These are phyloP conservation scores for Cerceris ruficornis DNA, from an alignment of 2,888 invertebrate species.

Conservation along the genomic window DNA sequence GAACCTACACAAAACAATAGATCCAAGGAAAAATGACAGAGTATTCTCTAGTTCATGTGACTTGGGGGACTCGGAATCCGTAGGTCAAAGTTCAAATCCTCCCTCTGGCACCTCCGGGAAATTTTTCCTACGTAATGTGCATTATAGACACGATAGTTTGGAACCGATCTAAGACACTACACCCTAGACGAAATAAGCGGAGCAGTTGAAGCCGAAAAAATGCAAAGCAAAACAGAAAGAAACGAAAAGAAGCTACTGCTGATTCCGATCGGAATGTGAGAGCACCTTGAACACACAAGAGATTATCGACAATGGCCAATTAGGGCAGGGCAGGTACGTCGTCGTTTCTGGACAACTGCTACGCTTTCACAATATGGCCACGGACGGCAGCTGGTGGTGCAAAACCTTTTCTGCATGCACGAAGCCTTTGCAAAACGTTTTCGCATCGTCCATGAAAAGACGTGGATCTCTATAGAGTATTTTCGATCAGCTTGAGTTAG, in stretches of 20 bases:
- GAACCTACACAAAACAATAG: too few relatives aligned
- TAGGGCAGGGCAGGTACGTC: conserved; percentile 53
- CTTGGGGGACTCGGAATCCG: too few relatives aligned
- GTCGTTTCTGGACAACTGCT: conserved; percentile 54
- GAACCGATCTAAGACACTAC: too few relatives aligned
- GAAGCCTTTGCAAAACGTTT: conserved; percentile 24
- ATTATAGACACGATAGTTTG: too few relatives aligned
- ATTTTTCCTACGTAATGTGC: too few relatives aligned
- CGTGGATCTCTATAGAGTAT: conserved; percentile 31
- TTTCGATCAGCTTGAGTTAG: conserved; percentile 41
- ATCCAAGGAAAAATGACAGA: too few relatives aligned
- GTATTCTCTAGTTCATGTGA: too few relatives aligned
- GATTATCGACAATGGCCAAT: conserved; percentile 59
- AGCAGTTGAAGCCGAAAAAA: too few relatives aligned
- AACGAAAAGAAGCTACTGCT: not conserved
- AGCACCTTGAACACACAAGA: conserved; percentile 15
- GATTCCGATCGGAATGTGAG: conserved; percentile 33
- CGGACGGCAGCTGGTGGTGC: conserved; percentile 53
- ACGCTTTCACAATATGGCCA: conserved; percentile 63
- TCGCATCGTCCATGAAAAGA: conserved; percentile 51
- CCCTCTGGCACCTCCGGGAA: too few relatives aligned
- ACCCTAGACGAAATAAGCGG: too few relatives aligned
- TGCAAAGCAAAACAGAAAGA: too few relatives aligned
- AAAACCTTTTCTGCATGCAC: conserved; percentile 37
- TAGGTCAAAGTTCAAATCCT: too few relatives aligned